Evolutionary conservation across 2,113 vertebrate genomes (phyloP).

Genomic region (Takifugu flavidus): DNA sequence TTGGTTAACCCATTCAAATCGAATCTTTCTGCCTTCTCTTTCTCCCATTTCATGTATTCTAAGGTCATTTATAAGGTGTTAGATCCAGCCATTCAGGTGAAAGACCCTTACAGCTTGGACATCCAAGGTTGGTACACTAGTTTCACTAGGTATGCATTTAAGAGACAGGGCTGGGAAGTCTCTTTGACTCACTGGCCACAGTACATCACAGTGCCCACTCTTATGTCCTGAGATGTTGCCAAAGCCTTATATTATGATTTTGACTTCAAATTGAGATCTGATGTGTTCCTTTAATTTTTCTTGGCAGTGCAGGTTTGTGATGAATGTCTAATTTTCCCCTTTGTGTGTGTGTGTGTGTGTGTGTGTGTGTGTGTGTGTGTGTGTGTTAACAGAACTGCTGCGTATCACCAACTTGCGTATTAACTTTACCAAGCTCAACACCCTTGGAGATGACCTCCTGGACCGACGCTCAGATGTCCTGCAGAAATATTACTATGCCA

Average conservation of each 20-base stretch:
- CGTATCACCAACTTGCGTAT: conserved; percentile 78
- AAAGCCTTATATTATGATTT: too few species aligned
- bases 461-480: conserved; percentile 73
- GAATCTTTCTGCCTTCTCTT: background rate
- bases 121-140: conserved; percentile 78
- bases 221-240: too few species aligned
- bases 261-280: too few species aligned
- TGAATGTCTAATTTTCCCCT: too few species aligned
- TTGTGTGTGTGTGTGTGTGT: too few species aligned
- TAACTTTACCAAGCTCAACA: conserved; percentile 81
- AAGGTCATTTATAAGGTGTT: conserved; percentile 91
- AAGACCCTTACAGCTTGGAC: conserved; percentile 81
- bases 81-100: conserved; percentile 81
- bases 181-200: too few species aligned
- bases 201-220: too few species aligned
- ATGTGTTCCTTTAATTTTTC: too few species aligned
- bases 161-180: too few species aligned
- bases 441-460: conserved; percentile 74
- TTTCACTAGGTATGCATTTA: too few species aligned
- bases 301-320: too few species aligned
- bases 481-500: conserved; percentile 79
- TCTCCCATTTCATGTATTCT: background rate
- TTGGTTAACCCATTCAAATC: background rate
- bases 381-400: conserved; percentile 66
- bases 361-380: too few species aligned